Evolutionary conservation across 2,797 vertebrate species (phyloP).

Genomic region (Adelosebastes latens): DNA sequence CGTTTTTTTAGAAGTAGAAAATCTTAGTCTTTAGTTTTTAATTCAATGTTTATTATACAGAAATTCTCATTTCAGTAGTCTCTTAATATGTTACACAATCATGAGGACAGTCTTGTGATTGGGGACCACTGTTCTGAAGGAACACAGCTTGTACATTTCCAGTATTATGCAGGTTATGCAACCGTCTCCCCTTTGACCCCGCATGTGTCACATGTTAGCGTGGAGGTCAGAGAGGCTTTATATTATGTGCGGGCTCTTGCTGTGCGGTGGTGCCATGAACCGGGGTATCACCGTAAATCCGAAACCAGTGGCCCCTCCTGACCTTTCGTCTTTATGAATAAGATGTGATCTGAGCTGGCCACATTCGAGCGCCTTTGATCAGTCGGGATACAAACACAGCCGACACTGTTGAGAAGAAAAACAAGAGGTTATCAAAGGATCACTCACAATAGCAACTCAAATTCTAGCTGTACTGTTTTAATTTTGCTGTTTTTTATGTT

Average conservation of each 20-base stretch:
- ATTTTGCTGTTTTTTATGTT: neutral
- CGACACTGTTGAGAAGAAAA: neutral
- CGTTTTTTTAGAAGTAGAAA: neutral
- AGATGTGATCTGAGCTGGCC: conserved; percentile 51
- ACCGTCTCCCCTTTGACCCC: conserved; percentile 35
- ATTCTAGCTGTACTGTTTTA: neutral
- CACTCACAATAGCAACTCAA: neutral
- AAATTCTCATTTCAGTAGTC: neutral
- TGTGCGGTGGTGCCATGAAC: conserved; percentile 59
- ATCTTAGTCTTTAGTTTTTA: neutral
- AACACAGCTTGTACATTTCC: neutral
- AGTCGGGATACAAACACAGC: conserved; percentile 36
- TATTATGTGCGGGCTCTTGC: conserved; percentile 31
- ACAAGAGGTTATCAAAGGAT: conserved; percentile 1
- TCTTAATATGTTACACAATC: neutral
- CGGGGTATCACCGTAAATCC: conserved; percentile 62
- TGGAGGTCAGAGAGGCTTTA: conserved; percentile 24
- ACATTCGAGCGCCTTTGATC: conserved; percentile 67
- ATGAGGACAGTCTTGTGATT: conserved; percentile 3
- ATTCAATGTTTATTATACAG: no score
- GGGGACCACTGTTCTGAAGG: neutral
- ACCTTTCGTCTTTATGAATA: conserved; percentile 70
- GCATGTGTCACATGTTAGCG: conserved; percentile 57
- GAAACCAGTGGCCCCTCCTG: conserved; percentile 44
- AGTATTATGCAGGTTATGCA: conserved; percentile 57